Percentiles rank a stretch among this genome's conserved stretches.
Evolutionary conservation across 2,113 vertebrate species (phyloP).

Genomic region (Myocastor coypus): DNA sequence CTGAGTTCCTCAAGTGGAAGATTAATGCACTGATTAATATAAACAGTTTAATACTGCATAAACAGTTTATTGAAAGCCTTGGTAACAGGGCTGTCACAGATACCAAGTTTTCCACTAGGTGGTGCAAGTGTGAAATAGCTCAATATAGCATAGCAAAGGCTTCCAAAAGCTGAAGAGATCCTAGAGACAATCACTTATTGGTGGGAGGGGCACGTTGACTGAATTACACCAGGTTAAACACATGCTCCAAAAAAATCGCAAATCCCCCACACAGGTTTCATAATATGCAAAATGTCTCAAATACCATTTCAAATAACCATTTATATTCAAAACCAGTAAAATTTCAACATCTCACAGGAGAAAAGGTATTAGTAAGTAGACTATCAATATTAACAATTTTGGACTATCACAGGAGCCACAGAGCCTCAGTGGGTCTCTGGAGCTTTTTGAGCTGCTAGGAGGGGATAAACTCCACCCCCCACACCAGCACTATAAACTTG

Average conservation of each 20-base stretch:
- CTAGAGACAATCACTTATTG: background rate
- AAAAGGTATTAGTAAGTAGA: background rate
- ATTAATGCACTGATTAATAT: background rate
- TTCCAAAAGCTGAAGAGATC: background rate
- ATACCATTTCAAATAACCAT: background rate
- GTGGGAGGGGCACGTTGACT: no score
- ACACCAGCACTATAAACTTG: no score
- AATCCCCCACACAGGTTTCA: background rate
- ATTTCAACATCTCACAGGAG: background rate
- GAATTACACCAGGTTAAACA: background rate
- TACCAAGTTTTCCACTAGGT: background rate
- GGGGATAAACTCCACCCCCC: no score
- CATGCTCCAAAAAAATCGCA: background rate
- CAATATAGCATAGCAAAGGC: background rate
- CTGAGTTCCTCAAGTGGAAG: background rate
- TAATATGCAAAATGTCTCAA: background rate
- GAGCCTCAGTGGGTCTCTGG: no score
- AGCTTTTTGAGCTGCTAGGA: no score
- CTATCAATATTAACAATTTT: background rate
- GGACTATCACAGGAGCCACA: no score
- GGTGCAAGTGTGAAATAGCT: background rate
- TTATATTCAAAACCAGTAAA: background rate
- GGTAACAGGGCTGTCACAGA: background rate
- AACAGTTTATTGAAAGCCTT: background rate
- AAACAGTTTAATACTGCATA: background rate